Evolutionary conservation across 2,888 invertebrate species (phyloP).

Genomic region (Camptogramma bilineatum): DNA sequence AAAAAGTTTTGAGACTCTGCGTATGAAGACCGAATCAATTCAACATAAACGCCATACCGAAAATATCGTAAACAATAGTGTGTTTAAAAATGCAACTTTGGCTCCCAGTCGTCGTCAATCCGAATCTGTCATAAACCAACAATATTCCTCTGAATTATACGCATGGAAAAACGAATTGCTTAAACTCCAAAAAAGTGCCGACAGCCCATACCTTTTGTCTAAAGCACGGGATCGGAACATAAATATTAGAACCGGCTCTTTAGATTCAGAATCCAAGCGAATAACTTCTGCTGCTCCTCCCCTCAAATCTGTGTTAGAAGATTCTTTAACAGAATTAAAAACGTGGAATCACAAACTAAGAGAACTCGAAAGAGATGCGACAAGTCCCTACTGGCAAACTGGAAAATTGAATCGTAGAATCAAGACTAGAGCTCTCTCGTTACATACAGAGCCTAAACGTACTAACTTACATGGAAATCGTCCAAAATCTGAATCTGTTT

Average conservation of each 20-base stretch:
- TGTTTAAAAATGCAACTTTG: not conserved
- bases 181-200: conserved; percentile 21
- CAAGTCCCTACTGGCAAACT: conserved; percentile 9
- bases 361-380: conserved; percentile 26
- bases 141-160: conserved; percentile 11
- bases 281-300: not conserved
- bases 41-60: not conserved
- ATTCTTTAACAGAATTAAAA: conserved; percentile 23
- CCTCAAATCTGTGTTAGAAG: conserved; percentile 5
- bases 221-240: conserved; percentile 8
- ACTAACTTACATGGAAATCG: conserved; percentile 14
- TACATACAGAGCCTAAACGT: conserved; percentile 24
- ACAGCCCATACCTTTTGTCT: conserved; percentile 17
- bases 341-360: conserved; percentile 21
- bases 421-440: conserved; percentile 24
- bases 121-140: conserved; percentile 9
- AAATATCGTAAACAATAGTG: not conserved
- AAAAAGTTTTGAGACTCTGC: conserved; percentile 10
- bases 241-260: conserved; percentile 15
- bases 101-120: conserved; percentile 14
- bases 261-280: conserved; percentile 13
- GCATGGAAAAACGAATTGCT: conserved; percentile 27
- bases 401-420: conserved; percentile 16
- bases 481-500: conserved; percentile 28
- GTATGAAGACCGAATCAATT: conserved; percentile 8